Percentiles rank a stretch among this genome's conserved stretches.
Evolutionary conservation across 1,140 invertebrate genomes (phyloP).

Genomic region (Sminthurinus signatus): DNA sequence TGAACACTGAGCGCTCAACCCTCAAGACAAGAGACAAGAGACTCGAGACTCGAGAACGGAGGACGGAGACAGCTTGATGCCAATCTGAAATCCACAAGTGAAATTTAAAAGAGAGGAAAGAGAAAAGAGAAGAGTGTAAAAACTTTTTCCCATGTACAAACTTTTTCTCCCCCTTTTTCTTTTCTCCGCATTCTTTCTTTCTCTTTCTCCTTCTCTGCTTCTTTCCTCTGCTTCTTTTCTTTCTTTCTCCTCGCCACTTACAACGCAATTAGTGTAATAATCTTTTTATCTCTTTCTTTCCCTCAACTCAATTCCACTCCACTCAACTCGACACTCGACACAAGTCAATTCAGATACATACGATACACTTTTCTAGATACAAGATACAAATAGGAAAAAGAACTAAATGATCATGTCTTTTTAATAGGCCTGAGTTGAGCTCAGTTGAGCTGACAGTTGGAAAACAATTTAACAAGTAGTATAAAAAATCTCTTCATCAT

Average conservation of each 20-base stretch:
- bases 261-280: constrained; percentile 5
- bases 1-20: too few species aligned
- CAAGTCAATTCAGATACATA: not conserved
- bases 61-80: not conserved
- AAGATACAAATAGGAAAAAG: too few species aligned
- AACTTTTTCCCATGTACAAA: not conserved
- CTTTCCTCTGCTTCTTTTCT: not conserved
- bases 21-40: too few species aligned
- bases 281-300: constrained; percentile 1
- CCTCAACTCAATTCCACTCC: not conserved
- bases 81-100: constrained; percentile 5
- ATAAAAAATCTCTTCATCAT: too few species aligned
- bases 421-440: not conserved
- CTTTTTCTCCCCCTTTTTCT: not conserved
- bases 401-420: too few species aligned
- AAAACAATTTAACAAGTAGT: not conserved
- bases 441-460: not conserved
- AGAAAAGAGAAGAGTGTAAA: not conserved
- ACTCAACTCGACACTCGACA: not conserved
- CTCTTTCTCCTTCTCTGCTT: not conserved
- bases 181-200: not conserved
- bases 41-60: too few species aligned
- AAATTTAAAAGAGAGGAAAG: too few species aligned
- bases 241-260: not conserved
- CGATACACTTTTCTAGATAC: not conserved